Conservation (phyloP, 2,113 vertebrate species). For the Saccopteryx bilineata region DNA sequence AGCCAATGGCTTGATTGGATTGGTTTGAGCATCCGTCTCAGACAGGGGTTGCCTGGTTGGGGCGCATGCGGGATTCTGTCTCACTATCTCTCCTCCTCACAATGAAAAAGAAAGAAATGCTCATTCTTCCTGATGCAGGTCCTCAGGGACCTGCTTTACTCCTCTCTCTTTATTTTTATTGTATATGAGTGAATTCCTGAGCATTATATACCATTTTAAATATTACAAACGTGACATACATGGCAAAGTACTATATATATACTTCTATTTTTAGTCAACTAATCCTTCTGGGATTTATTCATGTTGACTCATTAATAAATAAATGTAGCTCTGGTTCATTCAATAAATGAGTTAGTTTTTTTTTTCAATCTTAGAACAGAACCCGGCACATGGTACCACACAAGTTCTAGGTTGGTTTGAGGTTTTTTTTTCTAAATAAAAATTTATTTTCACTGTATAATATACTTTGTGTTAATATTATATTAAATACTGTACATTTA, state of each 20-base stretch:
- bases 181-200: background rate
- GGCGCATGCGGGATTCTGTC: too few species aligned
- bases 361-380: conserved; percentile 14
- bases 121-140: background rate
- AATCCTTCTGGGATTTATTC: background rate
- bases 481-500: background rate
- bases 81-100: too few species aligned
- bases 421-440: background rate
- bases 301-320: background rate
- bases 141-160: background rate
- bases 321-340: conserved; percentile 21
- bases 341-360: background rate
- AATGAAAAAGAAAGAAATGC: too few species aligned
- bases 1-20: too few species aligned
- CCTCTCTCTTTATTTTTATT: background rate
- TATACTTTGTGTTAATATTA: background rate
- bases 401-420: background rate
- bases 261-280: background rate
- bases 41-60: too few species aligned
- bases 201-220: background rate
- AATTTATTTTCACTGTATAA: background rate
- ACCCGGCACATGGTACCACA: too few species aligned
- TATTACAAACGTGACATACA: background rate
- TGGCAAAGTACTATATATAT: background rate
- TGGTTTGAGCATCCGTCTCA: too few species aligned